A percentile compares a stretch with the other conserved stretches of the same genome.
These are phyloP conservation scores for Sandelia bainsii DNA, from an alignment of 2,797 vertebrate species.

Conservation along the genomic window DNA sequence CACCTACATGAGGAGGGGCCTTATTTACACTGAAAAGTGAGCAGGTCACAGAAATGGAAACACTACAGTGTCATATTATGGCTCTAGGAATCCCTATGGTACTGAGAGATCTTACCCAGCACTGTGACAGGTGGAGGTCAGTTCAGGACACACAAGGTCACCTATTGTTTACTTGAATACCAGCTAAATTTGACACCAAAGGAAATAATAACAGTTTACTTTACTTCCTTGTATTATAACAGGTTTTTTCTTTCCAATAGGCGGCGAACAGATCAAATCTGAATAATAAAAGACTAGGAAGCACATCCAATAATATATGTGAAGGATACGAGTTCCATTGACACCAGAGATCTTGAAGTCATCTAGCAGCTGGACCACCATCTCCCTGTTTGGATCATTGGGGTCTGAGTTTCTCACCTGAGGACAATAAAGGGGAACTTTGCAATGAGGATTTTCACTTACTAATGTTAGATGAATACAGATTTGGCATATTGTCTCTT, in stretches of 20 bases:
- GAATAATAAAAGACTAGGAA: not conserved
- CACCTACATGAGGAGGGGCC: constrained; percentile 12
- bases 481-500: not conserved
- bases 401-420: constrained; percentile 96
- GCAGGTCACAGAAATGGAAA: constrained; percentile 30
- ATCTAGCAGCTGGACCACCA: constrained; percentile 95
- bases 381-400: constrained; percentile 92
- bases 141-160: constrained; percentile 48
- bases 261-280: not conserved
- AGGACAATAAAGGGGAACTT: constrained; percentile 28
- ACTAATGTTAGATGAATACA: not conserved
- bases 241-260: not conserved
- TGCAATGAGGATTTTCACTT: not conserved
- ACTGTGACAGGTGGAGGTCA: constrained; percentile 26
- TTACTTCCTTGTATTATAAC: not conserved
- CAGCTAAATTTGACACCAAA: constrained; percentile 35
- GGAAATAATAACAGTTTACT: constrained; percentile 4
- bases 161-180: constrained; percentile 57
- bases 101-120: constrained; percentile 47
- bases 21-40: constrained; percentile 36
- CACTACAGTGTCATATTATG: constrained; percentile 59
- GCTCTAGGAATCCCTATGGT: constrained; percentile 35
- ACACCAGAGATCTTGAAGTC: constrained; percentile 99
- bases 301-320: not conserved
- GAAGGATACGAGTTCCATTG: constrained; percentile 98